Conservation (phyloP, 2,888 invertebrate species). For the Chromoteleia sp. region DNA sequence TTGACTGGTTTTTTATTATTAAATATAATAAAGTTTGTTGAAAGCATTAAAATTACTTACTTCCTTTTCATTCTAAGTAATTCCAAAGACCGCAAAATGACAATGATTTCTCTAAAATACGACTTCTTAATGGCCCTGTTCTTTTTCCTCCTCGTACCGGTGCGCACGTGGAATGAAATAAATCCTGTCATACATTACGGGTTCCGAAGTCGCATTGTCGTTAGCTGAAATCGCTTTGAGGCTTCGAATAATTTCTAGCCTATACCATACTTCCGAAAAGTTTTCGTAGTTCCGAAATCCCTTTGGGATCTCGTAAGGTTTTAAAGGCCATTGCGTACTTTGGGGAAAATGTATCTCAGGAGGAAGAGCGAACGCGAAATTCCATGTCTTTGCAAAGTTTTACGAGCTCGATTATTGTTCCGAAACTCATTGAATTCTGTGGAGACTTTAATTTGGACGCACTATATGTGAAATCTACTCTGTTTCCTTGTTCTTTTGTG, state of each 20-base stretch:
- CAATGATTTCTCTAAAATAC: conserved; percentile 20
- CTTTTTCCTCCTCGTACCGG: neutral
- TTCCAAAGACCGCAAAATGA: conserved; percentile 7
- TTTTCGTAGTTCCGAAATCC: conserved; percentile 56
- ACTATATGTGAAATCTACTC: conserved; percentile 28
- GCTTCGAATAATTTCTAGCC: conserved; percentile 66
- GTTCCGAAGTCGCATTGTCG: conserved; percentile 58
- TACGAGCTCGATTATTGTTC: conserved; percentile 68
- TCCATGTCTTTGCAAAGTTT: conserved; percentile 66
- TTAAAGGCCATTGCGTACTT: conserved; percentile 64
- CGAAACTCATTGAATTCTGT: conserved; percentile 63
- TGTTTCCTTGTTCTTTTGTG: conserved; percentile 15
- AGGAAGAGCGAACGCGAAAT: conserved; percentile 59
- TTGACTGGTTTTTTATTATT: too few species aligned
- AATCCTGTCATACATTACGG: conserved; percentile 43
- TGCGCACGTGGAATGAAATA: conserved; percentile 44
- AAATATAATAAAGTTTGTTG: too few species aligned
- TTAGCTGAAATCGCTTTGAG: conserved; percentile 60
- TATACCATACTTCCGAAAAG: conserved; percentile 58
- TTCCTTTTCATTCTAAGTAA: conserved; percentile 1
- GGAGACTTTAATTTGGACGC: conserved; percentile 60
- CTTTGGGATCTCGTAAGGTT: conserved; percentile 63
- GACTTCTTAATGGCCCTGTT: conserved; percentile 9
- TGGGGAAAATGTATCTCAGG: conserved; percentile 54
- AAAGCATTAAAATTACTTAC: too few species aligned